Conservation (phyloP, 64 coral and sea anemone genomes). For the Stichodactyla helianthus region DNA sequence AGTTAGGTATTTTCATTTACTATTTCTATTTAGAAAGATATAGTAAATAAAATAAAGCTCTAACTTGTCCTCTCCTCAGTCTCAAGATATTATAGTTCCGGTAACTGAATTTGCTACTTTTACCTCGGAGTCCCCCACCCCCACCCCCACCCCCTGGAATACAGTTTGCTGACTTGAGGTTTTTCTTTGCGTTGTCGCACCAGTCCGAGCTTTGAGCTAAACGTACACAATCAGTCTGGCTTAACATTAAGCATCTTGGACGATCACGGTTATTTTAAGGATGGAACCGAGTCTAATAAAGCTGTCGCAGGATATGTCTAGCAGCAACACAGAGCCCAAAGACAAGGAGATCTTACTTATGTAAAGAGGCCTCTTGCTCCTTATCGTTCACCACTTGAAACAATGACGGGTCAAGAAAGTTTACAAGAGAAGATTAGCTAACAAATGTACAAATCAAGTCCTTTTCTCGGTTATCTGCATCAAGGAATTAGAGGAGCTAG, state of each 20-base stretch:
- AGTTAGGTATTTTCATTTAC: too few relatives aligned
- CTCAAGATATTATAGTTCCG: slow-evolving; percentile 7
- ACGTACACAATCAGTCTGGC: not conserved
- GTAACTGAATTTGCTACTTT: slow-evolving; percentile 28
- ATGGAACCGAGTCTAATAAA: slow-evolving; percentile 1
- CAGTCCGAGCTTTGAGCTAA: not conserved
- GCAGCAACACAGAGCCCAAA: not conserved
- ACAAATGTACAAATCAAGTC: not conserved
- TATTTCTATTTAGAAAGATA: slow-evolving; percentile 1
- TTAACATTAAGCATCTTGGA: not conserved
- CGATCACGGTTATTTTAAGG: not conserved
- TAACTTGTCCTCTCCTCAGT: not conserved
- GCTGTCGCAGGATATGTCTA: not conserved
- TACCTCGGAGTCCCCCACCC: not conserved
- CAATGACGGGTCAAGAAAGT: not conserved
- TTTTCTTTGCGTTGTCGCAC: too few relatives aligned
- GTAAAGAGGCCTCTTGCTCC: not conserved
- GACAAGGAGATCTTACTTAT: slow-evolving; percentile 8
- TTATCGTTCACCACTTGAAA: not conserved
- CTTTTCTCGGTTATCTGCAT: slow-evolving; percentile 25
- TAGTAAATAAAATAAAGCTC: not conserved
- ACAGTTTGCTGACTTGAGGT: too few relatives aligned
- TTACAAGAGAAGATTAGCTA: slow-evolving; percentile 24
- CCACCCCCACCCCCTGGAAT: too few relatives aligned
- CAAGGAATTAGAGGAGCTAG: not conserved